Conservation (phyloP, 2,797 vertebrate genomes). For the Petrocephalus schoutedeni region DNA sequence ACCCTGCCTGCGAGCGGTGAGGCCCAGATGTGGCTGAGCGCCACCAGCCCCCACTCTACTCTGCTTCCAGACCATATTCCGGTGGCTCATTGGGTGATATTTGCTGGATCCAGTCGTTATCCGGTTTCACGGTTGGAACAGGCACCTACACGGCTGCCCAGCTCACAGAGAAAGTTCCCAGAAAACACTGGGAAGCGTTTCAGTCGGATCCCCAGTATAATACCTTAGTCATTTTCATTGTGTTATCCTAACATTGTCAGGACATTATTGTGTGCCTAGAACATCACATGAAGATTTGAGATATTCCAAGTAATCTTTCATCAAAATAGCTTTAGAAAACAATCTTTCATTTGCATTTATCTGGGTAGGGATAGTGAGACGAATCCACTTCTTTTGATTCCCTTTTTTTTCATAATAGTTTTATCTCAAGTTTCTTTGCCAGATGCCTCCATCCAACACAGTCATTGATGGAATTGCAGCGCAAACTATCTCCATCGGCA, state of each 20-base stretch:
- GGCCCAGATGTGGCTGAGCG: neutral
- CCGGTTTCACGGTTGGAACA: neutral
- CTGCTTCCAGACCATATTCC: neutral
- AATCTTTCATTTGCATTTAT: conserved; percentile 9
- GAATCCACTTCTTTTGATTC: neutral
- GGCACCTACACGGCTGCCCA: neutral
- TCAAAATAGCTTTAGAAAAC: neutral
- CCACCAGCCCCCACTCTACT: neutral
- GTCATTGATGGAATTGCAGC: neutral
- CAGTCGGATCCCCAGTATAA: conserved; percentile 41
- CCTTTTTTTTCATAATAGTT: neutral
- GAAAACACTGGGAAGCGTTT: conserved; percentile 24
- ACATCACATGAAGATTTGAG: neutral
- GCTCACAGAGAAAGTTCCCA: neutral
- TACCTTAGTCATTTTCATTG: neutral
- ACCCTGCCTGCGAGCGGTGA: conserved; percentile 29
- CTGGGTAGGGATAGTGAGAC: neutral
- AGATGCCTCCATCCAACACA: neutral
- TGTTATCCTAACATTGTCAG: neutral
- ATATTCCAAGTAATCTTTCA: neutral
- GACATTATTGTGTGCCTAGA: conserved; percentile 2
- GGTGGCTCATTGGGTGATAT: conserved; percentile 16
- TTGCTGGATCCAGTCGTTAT: neutral
- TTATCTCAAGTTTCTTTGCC: conserved; percentile 1
- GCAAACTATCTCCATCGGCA: neutral